These are phyloP conservation scores for Xyliphius kryptos DNA, from an alignment of 2,113 vertebrate genomes.

Conservation along the genomic window DNA sequence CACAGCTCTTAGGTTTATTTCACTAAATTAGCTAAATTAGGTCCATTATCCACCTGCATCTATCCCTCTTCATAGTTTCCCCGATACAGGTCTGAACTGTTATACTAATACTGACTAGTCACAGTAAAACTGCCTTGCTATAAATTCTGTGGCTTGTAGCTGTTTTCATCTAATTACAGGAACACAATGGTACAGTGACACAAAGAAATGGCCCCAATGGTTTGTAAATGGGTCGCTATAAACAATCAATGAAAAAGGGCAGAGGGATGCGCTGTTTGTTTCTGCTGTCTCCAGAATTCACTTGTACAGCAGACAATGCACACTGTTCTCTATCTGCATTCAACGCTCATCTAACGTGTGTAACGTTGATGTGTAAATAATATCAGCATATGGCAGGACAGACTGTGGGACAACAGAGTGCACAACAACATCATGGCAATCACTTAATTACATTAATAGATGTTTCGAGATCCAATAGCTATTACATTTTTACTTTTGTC, in stretches of 20 bases:
- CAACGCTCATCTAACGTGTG: not conserved
- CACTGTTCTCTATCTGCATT: not conserved
- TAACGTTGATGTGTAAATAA: not conserved
- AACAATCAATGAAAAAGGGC: slow-evolving; percentile 8
- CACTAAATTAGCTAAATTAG: too few species aligned
- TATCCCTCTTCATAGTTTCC: too few species aligned
- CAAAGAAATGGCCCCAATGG: slow-evolving; percentile 17
- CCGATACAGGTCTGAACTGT: too few species aligned
- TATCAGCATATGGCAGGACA: slow-evolving; percentile 7
- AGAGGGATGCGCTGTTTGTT: slow-evolving; percentile 28
- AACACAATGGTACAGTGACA: slow-evolving; percentile 22
- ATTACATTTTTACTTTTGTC: too few species aligned
- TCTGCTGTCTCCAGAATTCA: slow-evolving; percentile 30
- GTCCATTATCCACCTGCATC: too few species aligned
- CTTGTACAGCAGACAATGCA: not conserved
- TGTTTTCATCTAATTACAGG: slow-evolving; percentile 2
- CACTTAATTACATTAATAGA: too few species aligned
- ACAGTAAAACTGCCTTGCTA: too few species aligned
- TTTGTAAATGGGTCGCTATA: slow-evolving; percentile 33
- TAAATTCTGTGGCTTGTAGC: slow-evolving; percentile 5
- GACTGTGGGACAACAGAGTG: not conserved
- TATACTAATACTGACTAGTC: too few species aligned
- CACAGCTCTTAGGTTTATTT: too few species aligned
- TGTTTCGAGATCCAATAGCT: too few species aligned
- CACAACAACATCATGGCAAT: not conserved